A percentile compares a stretch with the other conserved stretches of the same genome.
Conservation (phyloP, 2,888 invertebrate species). For the Philonicus albiceps region DNA sequence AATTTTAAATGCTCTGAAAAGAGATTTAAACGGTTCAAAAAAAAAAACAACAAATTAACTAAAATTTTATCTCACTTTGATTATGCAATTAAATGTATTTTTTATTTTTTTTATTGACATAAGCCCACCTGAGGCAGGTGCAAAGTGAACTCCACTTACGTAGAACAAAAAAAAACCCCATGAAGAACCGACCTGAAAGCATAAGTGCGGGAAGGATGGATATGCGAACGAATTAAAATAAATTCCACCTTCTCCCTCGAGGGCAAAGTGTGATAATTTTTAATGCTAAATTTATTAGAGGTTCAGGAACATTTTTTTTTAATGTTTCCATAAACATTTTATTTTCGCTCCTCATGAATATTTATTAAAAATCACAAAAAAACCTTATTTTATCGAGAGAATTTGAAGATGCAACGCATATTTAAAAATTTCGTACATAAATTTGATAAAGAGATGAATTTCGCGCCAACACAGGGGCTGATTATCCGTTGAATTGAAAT, state of each 20-base stretch:
- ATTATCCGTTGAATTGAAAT: background rate
- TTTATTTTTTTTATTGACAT: background rate
- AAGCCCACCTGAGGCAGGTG: background rate
- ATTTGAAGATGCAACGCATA: background rate
- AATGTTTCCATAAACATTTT: too few relatives aligned
- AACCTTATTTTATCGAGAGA: background rate
- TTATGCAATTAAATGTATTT: background rate
- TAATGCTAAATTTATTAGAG: background rate
- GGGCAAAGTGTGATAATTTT: background rate
- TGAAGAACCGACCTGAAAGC: background rate
- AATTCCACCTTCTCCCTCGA: background rate
- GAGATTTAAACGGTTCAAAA: background rate
- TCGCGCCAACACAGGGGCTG: background rate
- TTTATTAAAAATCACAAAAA: background rate
- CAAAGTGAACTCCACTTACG: background rate
- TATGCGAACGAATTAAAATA: background rate
- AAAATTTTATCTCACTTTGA: background rate
- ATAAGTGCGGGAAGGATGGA: background rate
- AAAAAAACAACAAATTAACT: background rate
- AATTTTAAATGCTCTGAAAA: background rate
- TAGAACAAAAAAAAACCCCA: too few relatives aligned
- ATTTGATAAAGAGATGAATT: background rate
- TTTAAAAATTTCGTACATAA: background rate
- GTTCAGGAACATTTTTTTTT: background rate
- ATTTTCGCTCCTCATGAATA: background rate